phyloP scores from a whole-genome alignment of 2,113 vertebrate species.

The Dendrocopos noguchii region DNA sequence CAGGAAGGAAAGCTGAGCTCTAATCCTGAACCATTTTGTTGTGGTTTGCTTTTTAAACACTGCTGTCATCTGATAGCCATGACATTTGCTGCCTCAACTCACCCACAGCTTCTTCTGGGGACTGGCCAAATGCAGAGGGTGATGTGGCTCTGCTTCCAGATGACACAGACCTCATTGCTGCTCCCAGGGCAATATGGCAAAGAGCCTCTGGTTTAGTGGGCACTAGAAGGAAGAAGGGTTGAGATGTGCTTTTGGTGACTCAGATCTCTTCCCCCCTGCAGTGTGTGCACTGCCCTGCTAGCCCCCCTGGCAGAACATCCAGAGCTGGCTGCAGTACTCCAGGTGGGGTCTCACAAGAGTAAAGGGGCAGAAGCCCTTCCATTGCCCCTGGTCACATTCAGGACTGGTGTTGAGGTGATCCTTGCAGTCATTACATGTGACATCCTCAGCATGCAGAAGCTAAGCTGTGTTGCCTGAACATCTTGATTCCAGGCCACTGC shows the following conservation, averaged over 20 bases:
- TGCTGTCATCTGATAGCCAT: neutral
- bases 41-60: neutral
- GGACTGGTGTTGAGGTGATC: no score
- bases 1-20: neutral
- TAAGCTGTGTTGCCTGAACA: no score
- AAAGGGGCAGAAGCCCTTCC: no score
- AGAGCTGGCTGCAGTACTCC: no score
- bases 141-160: neutral
- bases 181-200: neutral
- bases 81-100: neutral
- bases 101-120: neutral
- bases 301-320: slow-evolving; percentile 17
- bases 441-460: no score
- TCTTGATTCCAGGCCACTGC: no score
- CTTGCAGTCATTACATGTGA: no score
- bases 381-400: no score
- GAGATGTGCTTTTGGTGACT: neutral
- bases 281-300: slow-evolving; percentile 10
- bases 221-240: neutral
- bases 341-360: no score
- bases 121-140: neutral
- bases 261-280: neutral
- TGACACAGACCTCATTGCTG: neutral
- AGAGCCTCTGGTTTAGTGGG: neutral
- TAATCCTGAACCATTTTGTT: fast-evolving